Evolutionary conservation across 2,113 vertebrate species (phyloP).

Genomic region (Perca flavescens): DNA sequence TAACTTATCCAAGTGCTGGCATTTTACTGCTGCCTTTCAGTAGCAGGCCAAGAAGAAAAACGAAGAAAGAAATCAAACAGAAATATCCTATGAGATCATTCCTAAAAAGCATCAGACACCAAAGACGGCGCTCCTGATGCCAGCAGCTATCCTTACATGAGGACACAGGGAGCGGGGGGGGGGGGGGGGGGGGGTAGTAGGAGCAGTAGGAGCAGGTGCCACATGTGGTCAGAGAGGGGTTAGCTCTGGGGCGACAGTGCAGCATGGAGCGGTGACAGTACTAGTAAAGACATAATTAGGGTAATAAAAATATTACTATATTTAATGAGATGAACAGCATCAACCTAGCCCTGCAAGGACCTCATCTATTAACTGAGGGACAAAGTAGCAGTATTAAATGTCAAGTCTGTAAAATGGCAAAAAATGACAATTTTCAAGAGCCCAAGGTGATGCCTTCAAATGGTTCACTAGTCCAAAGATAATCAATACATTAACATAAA

Average conservation of each 20-base stretch:
- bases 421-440: neutral
- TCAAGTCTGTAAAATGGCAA: neutral
- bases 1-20: conserved; percentile 70
- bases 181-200: too few species aligned
- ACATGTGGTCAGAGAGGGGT: conserved; percentile 59
- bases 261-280: conserved; percentile 29
- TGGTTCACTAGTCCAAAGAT: neutral
- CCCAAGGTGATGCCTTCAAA: neutral
- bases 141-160: conserved; percentile 47
- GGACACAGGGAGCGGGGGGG: conserved; percentile 19
- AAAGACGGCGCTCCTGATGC: conserved; percentile 37
- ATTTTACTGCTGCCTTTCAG: conserved; percentile 63
- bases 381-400: neutral
- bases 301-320: conserved; percentile 35
- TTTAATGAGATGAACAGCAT: conserved; percentile 37
- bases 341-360: neutral
- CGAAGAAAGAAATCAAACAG: conserved; percentile 44
- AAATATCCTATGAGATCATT: conserved; percentile 79
- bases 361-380: conserved; percentile 3
- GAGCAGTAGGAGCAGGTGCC: conserved; percentile 35
- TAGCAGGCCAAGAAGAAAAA: conserved; percentile 13
- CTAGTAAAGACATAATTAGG: conserved; percentile 41
- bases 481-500: neutral
- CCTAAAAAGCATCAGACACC: conserved; percentile 63
- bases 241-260: conserved; percentile 33